Evolutionary conservation across 2,797 vertebrate genomes (phyloP).

Genomic region (Eremophila alpestris): DNA sequence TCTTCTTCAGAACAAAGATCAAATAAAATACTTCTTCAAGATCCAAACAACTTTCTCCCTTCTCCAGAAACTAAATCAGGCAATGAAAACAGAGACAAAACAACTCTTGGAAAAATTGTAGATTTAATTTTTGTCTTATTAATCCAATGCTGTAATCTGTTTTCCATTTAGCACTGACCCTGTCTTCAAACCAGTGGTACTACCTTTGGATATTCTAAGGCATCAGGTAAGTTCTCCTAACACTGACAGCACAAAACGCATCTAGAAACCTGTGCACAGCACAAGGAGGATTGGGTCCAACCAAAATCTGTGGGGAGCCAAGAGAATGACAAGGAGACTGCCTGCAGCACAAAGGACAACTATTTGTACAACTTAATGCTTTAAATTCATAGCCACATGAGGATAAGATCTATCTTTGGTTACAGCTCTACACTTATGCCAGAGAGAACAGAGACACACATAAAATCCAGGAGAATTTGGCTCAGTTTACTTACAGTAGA

Average conservation of each 20-base stretch:
- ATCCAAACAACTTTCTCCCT: not conserved
- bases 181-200: not conserved
- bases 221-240: not conserved
- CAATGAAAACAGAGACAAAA: not conserved
- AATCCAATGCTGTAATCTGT: not conserved
- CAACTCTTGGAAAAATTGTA: not conserved
- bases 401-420: not conserved
- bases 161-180: not conserved
- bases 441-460: not conserved
- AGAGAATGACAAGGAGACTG: not conserved
- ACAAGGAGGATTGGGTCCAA: not conserved
- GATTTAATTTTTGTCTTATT: not conserved
- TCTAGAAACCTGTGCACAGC: not conserved
- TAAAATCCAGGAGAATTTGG: conserved; percentile 11
- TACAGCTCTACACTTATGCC: not conserved
- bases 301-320: not conserved
- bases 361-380: not conserved
- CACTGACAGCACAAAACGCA: not conserved
- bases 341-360: not conserved
- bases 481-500: not conserved
- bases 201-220: not conserved
- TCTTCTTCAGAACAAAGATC: not conserved
- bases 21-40: not conserved
- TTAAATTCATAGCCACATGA: not conserved
- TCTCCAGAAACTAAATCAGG: not conserved